phyloP scores from a whole-genome alignment of 92 coral and sea anemone genomes.

The Bergia puertoricense region DNA sequence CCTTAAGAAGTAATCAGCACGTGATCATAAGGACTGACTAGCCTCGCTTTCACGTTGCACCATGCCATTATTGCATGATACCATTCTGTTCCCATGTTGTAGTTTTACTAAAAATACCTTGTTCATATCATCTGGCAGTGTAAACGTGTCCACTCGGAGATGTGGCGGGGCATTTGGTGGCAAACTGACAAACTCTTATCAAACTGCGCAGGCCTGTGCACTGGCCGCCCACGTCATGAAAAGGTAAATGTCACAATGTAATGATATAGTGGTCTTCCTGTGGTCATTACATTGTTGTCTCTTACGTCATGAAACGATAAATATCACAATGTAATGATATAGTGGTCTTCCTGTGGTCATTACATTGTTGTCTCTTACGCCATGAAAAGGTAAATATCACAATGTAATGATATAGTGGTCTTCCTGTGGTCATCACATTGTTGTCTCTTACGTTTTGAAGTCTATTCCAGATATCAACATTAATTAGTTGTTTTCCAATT shows the following conservation, averaged over 20 bases:
- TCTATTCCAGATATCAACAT: too few species aligned
- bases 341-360: background rate
- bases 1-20: too few species aligned
- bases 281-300: background rate
- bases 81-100: background rate
- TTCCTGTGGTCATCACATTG: background rate
- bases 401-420: background rate
- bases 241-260: conserved; percentile 30
- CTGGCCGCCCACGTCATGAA: conserved; percentile 59
- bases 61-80: background rate
- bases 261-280: background rate
- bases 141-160: conserved; percentile 56
- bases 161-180: conserved; percentile 67
- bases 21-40: too few species aligned
- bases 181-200: conserved; percentile 40
- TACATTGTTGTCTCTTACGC: background rate
- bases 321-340: background rate
- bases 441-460: background rate
- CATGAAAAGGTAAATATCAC: conserved; percentile 41
- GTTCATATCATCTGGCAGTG: conserved; percentile 30
- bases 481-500: too few species aligned
- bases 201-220: conserved; percentile 56
- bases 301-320: conserved; percentile 48
- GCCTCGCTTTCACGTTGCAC: too few species aligned
- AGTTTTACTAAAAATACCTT: background rate